Evolutionary conservation across 2,797 vertebrate species (phyloP), one percentile per base, ranked within the genome.

Genomic region (Rhinophrynus dorsalis): DNA sequence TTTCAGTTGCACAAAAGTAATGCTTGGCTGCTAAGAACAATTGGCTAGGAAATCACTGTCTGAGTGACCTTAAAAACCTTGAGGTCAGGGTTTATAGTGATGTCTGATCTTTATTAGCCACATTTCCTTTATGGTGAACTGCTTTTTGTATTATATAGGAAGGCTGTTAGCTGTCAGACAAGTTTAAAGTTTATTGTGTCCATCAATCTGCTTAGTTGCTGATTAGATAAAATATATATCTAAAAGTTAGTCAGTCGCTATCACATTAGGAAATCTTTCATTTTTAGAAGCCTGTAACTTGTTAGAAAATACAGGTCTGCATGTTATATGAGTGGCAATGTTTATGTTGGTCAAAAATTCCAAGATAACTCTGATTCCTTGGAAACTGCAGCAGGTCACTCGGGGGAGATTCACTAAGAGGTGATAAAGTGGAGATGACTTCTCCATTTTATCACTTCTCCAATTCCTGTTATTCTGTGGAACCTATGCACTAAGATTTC

Each of bases 291-390:
- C 59, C 54, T 70, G 77, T 75, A 42, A 50, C 75, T 80, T 79
- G 71, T 64, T 75, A 78, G 78, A 76, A 80, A 83, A 79, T 75
- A 54, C 61, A 77, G 74, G 75, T 74, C 54, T 75, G 24, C 55
- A 48, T 75, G 77, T 80, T 77, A 32, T 81, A 79, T n/a, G n/a
- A 84, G 75, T 76, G 77, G 78, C 74, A 72, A 77, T 75, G 75
- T 86, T 84, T 85, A 77, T 74, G 74, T 66, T 81, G 80, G 58
- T 74, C 78, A 77, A 75, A 68, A 82, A 79, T 74, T 79, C 76
- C 79, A 70, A 80, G 77, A 81, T 76, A 77, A 69, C 59, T 65
- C 76, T 72, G 67, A 58, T 80, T 82, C 73, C 73, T 83, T 80
- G 82, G 81, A 85, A 88, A 84, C 67, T 85, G 80, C 81, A n/a